phyloP scores from a whole-genome alignment of 92 coral and sea anemone species.

The Pocillopora grandis region DNA sequence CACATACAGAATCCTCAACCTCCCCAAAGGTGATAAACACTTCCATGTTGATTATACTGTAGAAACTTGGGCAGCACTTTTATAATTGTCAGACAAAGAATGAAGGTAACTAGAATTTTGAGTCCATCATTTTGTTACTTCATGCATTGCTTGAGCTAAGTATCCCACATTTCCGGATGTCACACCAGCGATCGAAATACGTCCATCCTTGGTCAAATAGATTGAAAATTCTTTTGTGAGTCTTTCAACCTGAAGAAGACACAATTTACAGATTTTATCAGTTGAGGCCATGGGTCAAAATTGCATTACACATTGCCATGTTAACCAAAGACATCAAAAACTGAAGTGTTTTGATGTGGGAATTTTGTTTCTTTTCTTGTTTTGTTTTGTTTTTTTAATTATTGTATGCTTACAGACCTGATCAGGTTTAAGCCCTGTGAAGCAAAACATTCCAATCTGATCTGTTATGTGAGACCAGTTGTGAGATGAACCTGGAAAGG shows the following conservation, averaged over 20 bases:
- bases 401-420: conserved; percentile 61
- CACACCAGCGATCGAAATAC: conserved; percentile 96
- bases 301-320: no score
- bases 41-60: no score
- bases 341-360: no score
- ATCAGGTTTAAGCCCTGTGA: conserved; percentile 89
- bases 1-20: no score
- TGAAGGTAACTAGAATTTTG: neutral
- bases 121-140: conserved; percentile 74
- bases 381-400: no score
- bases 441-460: conserved; percentile 99
- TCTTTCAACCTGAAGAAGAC: conserved; percentile 73
- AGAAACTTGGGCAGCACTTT: no score
- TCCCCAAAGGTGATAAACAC: no score
- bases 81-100: no score
- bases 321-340: neutral
- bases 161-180: conserved; percentile 85
- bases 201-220: conserved; percentile 95
- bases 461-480: conserved; percentile 99
- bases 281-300: no score
- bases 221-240: conserved; percentile 90
- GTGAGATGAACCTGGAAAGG: conserved; percentile 74
- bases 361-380: no score
- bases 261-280: neutral
- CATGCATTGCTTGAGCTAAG: conserved; percentile 89